Evolutionary conservation across 2,113 vertebrate genomes (phyloP).

Genomic region (Sander vitreus): DNA sequence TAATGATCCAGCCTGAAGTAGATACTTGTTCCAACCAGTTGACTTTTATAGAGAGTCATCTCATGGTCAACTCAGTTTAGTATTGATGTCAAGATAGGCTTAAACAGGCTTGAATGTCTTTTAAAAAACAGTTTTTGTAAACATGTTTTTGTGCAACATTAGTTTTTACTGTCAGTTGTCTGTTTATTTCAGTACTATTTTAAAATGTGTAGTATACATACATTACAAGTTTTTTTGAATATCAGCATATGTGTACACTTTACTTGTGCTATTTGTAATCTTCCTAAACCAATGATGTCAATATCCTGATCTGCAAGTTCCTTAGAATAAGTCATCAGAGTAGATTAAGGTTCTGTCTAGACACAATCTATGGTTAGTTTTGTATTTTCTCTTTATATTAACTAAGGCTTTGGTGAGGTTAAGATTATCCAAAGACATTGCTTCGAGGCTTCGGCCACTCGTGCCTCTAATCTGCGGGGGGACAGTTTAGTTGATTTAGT

Average conservation of each 20-base stretch:
- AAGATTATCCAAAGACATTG: slow-evolving; percentile 71
- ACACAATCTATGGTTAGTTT: slow-evolving; percentile 76
- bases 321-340: slow-evolving; percentile 71
- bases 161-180: background rate
- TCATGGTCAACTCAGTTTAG: background rate
- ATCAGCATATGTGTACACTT: background rate
- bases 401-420: slow-evolving; percentile 72
- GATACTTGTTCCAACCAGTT: slow-evolving; percentile 15
- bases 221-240: background rate
- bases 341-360: slow-evolving; percentile 75
- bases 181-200: background rate
- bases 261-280: background rate
- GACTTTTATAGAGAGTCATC: background rate
- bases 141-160: slow-evolving; percentile 4
- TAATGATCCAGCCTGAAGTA: background rate
- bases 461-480: slow-evolving; percentile 74
- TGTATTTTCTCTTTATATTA: slow-evolving; percentile 79
- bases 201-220: background rate
- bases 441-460: slow-evolving; percentile 67
- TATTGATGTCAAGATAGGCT: background rate
- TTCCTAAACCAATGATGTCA: slow-evolving; percentile 56
- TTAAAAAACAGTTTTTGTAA: background rate
- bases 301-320: slow-evolving; percentile 59
- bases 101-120: background rate
- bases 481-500: slow-evolving; percentile 74